A percentile compares a stretch with the other conserved stretches of the same genome.
Evolutionary conservation across 2,797 vertebrate species (phyloP).

Genomic region (Crenichthys baileyi): DNA sequence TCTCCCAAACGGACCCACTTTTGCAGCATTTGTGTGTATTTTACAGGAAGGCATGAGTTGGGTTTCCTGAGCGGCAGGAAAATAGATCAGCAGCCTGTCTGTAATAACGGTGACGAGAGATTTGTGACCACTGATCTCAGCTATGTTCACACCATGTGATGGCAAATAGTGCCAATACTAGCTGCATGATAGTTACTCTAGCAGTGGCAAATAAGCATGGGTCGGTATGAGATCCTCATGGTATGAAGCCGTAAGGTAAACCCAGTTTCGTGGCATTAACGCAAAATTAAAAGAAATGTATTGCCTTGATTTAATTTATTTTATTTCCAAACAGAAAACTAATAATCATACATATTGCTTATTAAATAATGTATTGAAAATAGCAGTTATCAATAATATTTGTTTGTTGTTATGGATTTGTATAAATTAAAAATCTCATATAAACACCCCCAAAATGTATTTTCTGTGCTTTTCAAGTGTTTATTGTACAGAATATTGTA

Average conservation of each 20-base stretch:
- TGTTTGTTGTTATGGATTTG: background rate
- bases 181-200: background rate
- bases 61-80: slow-evolving; percentile 83
- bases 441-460: background rate
- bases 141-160: slow-evolving; percentile 35
- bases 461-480: background rate
- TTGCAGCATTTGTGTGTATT: slow-evolving; percentile 54
- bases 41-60: slow-evolving; percentile 77
- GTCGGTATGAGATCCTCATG: background rate
- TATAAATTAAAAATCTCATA: background rate
- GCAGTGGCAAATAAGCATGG: slow-evolving; percentile 20
- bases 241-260: background rate
- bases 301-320: no score
- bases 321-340: no score
- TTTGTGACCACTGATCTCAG: slow-evolving; percentile 65
- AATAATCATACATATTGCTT: no score
- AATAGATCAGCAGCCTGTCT: slow-evolving; percentile 78
- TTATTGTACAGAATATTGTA: background rate
- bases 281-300: no score
- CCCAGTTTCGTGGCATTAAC: background rate
- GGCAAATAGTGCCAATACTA: slow-evolving; percentile 16
- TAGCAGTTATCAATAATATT: background rate
- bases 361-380: background rate
- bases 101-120: slow-evolving; percentile 71
- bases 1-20: slow-evolving; percentile 74